Base-by-base conservation (phyloP, 2,888 invertebrate genomes). In the Achlya flavicornis region DNA sequence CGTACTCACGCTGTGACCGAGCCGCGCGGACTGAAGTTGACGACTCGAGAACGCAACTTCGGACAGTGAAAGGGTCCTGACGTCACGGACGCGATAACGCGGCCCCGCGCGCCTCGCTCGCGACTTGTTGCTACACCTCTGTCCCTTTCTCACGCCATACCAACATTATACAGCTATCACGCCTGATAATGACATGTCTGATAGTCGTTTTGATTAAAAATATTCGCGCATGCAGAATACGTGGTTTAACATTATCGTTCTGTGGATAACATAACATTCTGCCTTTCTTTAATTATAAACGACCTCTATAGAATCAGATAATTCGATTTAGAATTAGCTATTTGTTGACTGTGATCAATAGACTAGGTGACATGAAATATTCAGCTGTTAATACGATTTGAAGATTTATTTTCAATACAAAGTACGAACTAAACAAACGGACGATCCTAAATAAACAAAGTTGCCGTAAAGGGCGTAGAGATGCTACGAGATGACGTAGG, bases 61-160 rank as follows among this genome's bases (percentile, higher is more conserved):
- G 86, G 87, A 81, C 90, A 93, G 91, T 92, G 94, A 94, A 92
- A 93, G 92, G 92, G 88, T 81, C 87, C 71, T 95, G 95, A 95
- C 95, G 95, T 95, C 95, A 95, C 87, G 74, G 65, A 76, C 85
- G 87, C 90, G 91, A 92, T 93, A 95, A 94, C 92, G 87, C 80
- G 72, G 73, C 80, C 80, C 80, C 83, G 41, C 82, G 72, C 84
- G 65, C 77, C 76, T 67, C 74, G 70, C 75, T 73, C 76, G 76
- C 78, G 73, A 91, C 92, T 90, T 93, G 92, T 93, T 92, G 92
- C 92, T 88, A 91, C 80, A 89, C 71, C 80, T 78, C 70, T 70
- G 70, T 66, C 88, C 88, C 7, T 69, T 83, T 61, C 72, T 90
- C 86, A 58, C 71, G 63, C 82, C 5, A 68, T 58, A 58, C 2